A percentile compares a stretch with the other conserved stretches of the same genome.
Evolutionary conservation across 2,797 vertebrate species (phyloP).

Genomic region (Dendrocincla fuliginosa): DNA sequence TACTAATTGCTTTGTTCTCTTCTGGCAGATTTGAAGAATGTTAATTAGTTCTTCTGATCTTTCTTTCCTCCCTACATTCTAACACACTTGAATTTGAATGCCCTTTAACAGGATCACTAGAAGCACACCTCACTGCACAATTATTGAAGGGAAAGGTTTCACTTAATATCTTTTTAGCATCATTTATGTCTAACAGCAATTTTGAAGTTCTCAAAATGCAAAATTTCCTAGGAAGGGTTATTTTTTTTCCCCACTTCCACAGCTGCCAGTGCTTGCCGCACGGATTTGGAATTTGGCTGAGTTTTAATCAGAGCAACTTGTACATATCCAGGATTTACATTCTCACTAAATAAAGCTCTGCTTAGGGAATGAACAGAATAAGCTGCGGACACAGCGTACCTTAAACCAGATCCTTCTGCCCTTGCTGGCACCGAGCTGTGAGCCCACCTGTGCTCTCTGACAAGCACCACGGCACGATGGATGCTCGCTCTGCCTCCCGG

Average conservation of each 20-base stretch:
- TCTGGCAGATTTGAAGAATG: neutral
- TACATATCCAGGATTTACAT: neutral
- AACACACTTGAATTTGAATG: neutral
- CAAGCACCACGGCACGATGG: no score
- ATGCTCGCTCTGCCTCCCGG: no score
- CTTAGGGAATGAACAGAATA: neutral
- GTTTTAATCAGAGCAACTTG: neutral
- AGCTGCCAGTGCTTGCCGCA: neutral
- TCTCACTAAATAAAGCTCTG: neutral
- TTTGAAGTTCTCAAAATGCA: neutral
- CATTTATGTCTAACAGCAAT: neutral
- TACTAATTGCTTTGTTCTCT: constrained; percentile 12
- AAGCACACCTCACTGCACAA: neutral
- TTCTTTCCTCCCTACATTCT: neutral
- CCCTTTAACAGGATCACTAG: neutral
- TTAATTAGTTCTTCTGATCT: neutral
- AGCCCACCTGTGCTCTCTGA: no score
- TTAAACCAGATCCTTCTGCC: neutral
- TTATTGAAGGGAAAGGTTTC: neutral
- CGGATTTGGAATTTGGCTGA: neutral
- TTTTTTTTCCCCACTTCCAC: neutral
- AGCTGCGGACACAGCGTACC: neutral
- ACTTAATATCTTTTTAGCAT: neutral
- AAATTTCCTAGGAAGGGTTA: neutral
- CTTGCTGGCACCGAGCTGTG: no score